Evolutionary conservation across 2,113 vertebrate genomes (phyloP).

Genomic region (Actenoides lindsayi): DNA sequence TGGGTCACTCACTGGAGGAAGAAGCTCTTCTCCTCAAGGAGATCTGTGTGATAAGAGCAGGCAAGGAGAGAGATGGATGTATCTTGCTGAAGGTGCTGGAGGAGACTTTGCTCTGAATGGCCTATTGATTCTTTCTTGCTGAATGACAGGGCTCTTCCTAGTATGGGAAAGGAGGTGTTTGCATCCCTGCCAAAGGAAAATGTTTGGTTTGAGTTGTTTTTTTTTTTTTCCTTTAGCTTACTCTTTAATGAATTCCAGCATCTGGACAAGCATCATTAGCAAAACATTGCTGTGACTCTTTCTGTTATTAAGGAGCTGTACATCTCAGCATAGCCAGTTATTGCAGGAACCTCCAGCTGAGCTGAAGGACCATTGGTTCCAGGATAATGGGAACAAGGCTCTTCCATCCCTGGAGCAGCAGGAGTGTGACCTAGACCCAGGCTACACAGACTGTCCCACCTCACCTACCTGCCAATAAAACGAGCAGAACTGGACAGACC

Average conservation of each 20-base stretch:
- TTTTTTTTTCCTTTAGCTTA: not conserved
- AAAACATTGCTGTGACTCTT: not conserved
- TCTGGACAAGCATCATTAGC: not conserved
- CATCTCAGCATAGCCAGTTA: not conserved
- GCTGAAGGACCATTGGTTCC: not conserved
- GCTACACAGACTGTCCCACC: not conserved
- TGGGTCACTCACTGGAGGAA: not conserved
- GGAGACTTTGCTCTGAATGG: not conserved
- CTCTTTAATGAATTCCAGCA: not conserved
- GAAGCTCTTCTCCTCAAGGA: not conserved
- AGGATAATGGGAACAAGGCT: not conserved
- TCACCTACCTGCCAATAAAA: not conserved
- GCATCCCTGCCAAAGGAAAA: not conserved
- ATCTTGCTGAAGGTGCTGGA: not conserved
- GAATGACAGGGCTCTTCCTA: not conserved
- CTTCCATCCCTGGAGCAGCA: not conserved
- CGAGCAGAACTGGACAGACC: accelerated
- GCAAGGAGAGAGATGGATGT: not conserved
- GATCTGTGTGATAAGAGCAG: not conserved
- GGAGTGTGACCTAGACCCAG: not conserved
- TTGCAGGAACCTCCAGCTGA: not conserved
- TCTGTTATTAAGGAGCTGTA: not conserved
- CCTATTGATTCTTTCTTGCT: not conserved
- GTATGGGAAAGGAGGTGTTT: not conserved
- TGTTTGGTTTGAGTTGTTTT: not conserved